Evolutionary conservation across 1,140 invertebrate species (phyloP), one percentile per base, ranked within the genome.

Genomic region (Nephila pilipes): DNA sequence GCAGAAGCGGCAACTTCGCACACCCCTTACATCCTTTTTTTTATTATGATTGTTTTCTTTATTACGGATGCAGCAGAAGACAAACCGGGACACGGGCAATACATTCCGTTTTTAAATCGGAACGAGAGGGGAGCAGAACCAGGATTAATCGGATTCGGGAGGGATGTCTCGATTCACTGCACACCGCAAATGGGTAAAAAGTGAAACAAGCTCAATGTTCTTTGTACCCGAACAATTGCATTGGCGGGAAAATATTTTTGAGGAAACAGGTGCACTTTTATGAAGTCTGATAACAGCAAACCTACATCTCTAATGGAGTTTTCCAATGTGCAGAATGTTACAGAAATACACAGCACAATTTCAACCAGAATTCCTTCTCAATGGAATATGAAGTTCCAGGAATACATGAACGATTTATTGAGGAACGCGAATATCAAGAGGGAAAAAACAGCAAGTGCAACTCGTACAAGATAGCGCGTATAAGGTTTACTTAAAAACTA

Each of bases 11-110:
- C 69, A 75, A 75, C 69, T 75, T 29, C 69, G 36, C 29, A 75
- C 29, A 10, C 29, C 29, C 69, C 65, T 32, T 75, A 18, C 29
- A 20, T 75, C 32, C 14, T 75, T 32, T 36, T 25, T 69, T 75
- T 75, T 75, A 75, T 75, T 75, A 36, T 36, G 69, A 75, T 75
- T 75, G 69, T 75, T 75, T 75, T 75, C 69, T 75, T 75, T 75
- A 75, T 75, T 75, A 75, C 32, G 69, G 69, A 16, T 36, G 29
- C 29, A 36, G 29, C 18, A 20, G 29, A 75, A 16, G 10, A 75
- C 65, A 75, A 75, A 36, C 69, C 69, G 69, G 69, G 32, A 75
- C 69, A 75, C 69, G 10, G 63, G 63, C 63, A 29, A 65, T 65
- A 29, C 32, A 36, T 75, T 75, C 32, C 69, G 2, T 36, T 75